Evolutionary conservation across 2,888 invertebrate species (phyloP).

Genomic region (Peribatodes rhomboidaria): DNA sequence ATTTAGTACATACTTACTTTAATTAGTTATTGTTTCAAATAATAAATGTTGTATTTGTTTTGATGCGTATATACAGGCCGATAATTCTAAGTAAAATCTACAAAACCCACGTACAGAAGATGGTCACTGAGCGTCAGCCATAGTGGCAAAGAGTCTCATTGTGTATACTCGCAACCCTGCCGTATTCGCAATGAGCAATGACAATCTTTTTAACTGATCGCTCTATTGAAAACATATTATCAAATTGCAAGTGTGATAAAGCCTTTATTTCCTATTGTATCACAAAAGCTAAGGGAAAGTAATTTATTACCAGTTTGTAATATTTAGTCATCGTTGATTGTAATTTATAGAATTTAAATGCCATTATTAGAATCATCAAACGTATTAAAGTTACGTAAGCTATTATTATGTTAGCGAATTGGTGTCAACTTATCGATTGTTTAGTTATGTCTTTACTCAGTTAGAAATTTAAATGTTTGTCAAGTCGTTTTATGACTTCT

Average conservation of each 20-base stretch:
- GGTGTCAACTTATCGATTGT: conserved; percentile 26
- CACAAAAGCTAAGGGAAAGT: conserved; percentile 50
- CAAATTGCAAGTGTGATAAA: not conserved
- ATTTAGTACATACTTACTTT: too few relatives aligned
- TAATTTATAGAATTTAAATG: conserved; percentile 27
- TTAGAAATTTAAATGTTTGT: conserved; percentile 13
- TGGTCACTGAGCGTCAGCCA: too few relatives aligned
- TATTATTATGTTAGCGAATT: conserved; percentile 19
- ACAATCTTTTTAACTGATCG: not conserved
- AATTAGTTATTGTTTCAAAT: too few relatives aligned
- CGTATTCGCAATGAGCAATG: too few relatives aligned
- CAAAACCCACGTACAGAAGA: too few relatives aligned
- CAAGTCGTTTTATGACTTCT: not conserved
- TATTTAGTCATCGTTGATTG: conserved; percentile 35
- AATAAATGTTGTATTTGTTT: too few relatives aligned
- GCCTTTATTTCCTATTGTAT: conserved; percentile 22
- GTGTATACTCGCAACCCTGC: too few relatives aligned
- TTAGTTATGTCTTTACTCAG: conserved; percentile 1
- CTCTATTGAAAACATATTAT: not conserved
- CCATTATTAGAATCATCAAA: conserved; percentile 20
- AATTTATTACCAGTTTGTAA: conserved; percentile 46
- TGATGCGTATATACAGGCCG: too few relatives aligned
- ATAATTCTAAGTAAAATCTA: too few relatives aligned
- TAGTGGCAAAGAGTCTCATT: too few relatives aligned
- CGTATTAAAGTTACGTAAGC: conserved; percentile 19